Percentiles rank a stretch among this genome's conserved stretches.
Conservation (phyloP, 2,113 vertebrate genomes). For the Heterotilapia buettikoferi region DNA sequence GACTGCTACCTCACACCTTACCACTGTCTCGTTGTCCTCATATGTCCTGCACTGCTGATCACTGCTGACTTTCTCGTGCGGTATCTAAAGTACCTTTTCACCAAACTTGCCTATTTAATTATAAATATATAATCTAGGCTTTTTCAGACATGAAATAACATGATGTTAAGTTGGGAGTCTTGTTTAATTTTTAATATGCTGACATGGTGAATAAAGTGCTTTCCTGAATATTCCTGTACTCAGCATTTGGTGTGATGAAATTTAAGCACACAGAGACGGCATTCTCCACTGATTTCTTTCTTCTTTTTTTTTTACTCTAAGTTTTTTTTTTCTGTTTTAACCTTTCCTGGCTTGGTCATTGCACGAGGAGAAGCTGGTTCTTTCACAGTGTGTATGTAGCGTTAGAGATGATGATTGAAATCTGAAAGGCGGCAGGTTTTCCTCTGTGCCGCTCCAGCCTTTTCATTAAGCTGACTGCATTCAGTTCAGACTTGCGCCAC, state of each 20-base stretch:
- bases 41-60: neutral
- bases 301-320: neutral
- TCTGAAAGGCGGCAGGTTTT: neutral
- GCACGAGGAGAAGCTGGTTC: neutral
- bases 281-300: rapidly evolving
- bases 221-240: neutral
- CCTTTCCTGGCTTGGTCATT: neutral
- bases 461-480: neutral
- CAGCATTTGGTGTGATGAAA: neutral
- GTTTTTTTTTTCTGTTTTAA: neutral
- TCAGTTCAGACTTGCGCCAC: neutral
- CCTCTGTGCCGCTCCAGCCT: neutral
- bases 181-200: neutral
- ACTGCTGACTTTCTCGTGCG: neutral
- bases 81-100: neutral
- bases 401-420: neutral
- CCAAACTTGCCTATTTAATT: neutral
- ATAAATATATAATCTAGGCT: neutral
- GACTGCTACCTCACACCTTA: neutral
- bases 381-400: neutral
- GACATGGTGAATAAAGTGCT: neutral
- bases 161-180: neutral
- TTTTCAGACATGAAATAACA: neutral
- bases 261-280: rapidly evolving
- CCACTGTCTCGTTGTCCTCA: neutral